Base-by-base conservation (phyloP, 2,113 vertebrate species). In the Festucalex cinctus region DNA sequence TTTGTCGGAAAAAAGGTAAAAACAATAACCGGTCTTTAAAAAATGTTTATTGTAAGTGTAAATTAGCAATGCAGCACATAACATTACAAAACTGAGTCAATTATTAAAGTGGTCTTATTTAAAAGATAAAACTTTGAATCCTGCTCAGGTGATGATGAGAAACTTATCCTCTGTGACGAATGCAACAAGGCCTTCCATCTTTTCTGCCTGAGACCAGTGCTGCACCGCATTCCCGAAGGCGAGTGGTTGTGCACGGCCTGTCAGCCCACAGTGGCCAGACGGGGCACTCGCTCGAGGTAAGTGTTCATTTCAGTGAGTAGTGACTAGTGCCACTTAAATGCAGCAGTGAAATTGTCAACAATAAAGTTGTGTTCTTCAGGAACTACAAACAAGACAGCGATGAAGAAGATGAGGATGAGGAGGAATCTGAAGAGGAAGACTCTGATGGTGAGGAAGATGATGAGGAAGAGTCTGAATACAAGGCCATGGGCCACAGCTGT, bases 161-260 rank as follows among this genome's bases (percentile, higher is more conserved):
- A 98, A 77, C 92, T 99, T 68, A 96, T 98, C 86, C 89, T 99
- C 49, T 99, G 97, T 79, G 97, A 99, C 0, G 96, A 95, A 85
- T 99, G 97, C 85, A 98, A 98, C 88, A 98, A 99, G 89, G 96
- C 96, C 68, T 99, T 98, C 93, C 97, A 99, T 83, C 90, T 99
- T 72, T 96, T 98, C 72, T 99, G 97, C 78, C 91, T 99, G 90
- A 88, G 97, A 9, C 97, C 97, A 0, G 97, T 93, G 0, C 91
- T 99, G 24, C 94, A 98, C 63, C 93, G 94, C 82, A 95, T 99
- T 66, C 97, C 97, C 0, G 92, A 90, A 0, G 94, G 96, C 0
- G 96, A 98, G 65, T 99, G 97, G 97, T 90, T 94, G 69, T 99
- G 97, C 69, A 96, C 94, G 1, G 97, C 96, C 0, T 99, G 97